These are phyloP conservation scores for Lepidothrix coronata DNA, from an alignment of 2,113 vertebrate genomes.

Conservation along the genomic window DNA sequence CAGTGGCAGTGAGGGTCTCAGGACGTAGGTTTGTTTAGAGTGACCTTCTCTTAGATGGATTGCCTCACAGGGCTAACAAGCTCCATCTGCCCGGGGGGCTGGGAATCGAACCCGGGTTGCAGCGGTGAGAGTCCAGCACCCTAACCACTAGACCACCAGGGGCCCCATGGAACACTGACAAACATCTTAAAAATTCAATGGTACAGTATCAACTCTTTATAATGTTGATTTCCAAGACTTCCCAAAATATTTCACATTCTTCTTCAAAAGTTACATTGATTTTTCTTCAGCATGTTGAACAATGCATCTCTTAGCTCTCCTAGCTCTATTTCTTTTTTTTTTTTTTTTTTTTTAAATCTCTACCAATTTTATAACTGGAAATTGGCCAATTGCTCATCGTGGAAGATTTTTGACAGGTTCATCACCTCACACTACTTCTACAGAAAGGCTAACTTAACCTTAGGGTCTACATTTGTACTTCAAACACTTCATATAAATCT, in stretches of 20 bases:
- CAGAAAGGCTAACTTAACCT: background rate
- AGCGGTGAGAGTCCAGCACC: too few relatives aligned
- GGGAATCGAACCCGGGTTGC: too few relatives aligned
- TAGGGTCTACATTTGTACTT: background rate
- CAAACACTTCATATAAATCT: background rate
- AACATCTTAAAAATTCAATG: background rate
- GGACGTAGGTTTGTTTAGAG: too few relatives aligned
- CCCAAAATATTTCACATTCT: background rate
- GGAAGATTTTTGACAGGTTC: background rate
- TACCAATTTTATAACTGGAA: background rate
- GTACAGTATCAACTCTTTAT: background rate
- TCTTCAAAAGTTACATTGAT: background rate
- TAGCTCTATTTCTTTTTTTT: background rate
- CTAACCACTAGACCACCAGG: too few relatives aligned
- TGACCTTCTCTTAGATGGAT: too few relatives aligned
- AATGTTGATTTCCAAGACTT: background rate
- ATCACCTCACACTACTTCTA: background rate
- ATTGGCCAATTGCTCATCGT: background rate
- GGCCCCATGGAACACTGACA: background rate
- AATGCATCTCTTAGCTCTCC: background rate
- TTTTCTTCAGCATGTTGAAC: background rate
- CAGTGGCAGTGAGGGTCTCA: too few relatives aligned
- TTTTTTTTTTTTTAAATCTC: background rate
- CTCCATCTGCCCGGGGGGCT: too few relatives aligned
- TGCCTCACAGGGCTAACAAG: too few relatives aligned